Evolutionary conservation across 2,113 vertebrate species (phyloP).

Genomic region (Sorex araneus): DNA sequence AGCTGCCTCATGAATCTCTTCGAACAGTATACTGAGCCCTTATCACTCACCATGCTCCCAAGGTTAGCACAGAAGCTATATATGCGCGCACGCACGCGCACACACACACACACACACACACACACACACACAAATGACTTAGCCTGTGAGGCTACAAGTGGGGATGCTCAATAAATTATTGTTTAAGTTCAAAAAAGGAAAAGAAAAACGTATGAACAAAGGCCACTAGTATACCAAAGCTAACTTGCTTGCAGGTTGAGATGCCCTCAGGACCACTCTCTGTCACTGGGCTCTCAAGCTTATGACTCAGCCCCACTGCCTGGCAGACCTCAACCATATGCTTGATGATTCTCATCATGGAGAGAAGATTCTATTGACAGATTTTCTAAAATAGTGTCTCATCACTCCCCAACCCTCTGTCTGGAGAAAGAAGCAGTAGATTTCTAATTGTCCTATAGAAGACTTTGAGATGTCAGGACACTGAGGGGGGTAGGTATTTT

Average conservation of each 20-base stretch:
- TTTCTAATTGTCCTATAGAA: slow-evolving; percentile 73
- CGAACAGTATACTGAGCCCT: too few species aligned
- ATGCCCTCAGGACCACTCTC: slow-evolving; percentile 25
- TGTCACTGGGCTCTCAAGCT: neutral
- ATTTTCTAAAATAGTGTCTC: slow-evolving; percentile 68
- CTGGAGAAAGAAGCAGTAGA: neutral
- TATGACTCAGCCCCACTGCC: slow-evolving; percentile 49
- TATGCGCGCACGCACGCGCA: too few species aligned
- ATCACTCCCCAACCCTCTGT: slow-evolving; percentile 30
- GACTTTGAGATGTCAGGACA: slow-evolving; percentile 63
- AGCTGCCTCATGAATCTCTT: too few species aligned
- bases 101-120: too few species aligned
- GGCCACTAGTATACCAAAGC: slow-evolving; percentile 47
- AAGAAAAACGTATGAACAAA: neutral
- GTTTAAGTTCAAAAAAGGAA: too few species aligned
- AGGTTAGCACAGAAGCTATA: too few species aligned
- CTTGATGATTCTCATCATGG: slow-evolving; percentile 66
- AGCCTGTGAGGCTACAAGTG: too few species aligned
- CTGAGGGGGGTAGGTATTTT: neutral
- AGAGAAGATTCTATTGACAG: slow-evolving; percentile 72
- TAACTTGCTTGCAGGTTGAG: slow-evolving; percentile 38
- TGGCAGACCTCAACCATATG: neutral
- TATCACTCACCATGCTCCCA: too few species aligned
- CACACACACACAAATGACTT: too few species aligned
- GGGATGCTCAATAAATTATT: too few species aligned